Evolutionary conservation across 1,140 invertebrate species (phyloP).

Genomic region (Eciton burchellii): DNA sequence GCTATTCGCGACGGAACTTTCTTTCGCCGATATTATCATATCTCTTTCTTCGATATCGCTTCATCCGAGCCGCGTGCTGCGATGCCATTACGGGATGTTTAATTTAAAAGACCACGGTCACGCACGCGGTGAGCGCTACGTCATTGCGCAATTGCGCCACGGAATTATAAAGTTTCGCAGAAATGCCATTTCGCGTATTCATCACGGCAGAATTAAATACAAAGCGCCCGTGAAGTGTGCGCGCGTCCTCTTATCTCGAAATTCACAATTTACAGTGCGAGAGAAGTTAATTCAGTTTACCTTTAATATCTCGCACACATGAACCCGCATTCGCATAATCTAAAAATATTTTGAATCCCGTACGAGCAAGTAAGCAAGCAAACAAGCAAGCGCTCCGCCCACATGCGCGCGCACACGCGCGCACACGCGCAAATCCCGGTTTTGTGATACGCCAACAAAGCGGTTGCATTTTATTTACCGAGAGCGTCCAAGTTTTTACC

Average conservation of each 20-base stretch:
- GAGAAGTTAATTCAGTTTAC: conserved; percentile 42
- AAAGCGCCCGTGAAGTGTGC: conserved; percentile 14
- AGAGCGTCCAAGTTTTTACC: conserved; percentile 41
- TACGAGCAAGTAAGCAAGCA: not conserved
- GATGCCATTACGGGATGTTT: conserved; percentile 54
- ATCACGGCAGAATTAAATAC: conserved; percentile 48
- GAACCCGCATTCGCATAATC: conserved; percentile 21
- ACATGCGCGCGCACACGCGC: no score
- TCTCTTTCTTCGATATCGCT: conserved; percentile 46
- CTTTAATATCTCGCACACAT: conserved; percentile 41
- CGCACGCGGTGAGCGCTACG: not conserved
- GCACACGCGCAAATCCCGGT: not conserved
- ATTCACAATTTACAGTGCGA: conserved; percentile 55
- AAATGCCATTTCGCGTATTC: conserved; percentile 28
- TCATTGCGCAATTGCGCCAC: conserved; percentile 34
- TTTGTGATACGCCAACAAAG: conserved; percentile 65
- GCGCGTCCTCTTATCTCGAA: conserved; percentile 42
- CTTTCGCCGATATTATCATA: conserved; percentile 18
- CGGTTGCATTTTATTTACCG: conserved; percentile 66
- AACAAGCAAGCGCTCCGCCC: no score
- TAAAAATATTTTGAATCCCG: conserved; percentile 57
- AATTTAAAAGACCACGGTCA: conserved; percentile 59
- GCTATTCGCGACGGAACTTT: conserved; percentile 21
- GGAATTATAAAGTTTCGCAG: conserved; percentile 44
- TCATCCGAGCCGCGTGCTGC: conserved; percentile 8